Percentiles rank a stretch among this genome's conserved stretches.
Evolutionary conservation across 2,797 vertebrate genomes (phyloP).

Genomic region (Micropoecilia bifurca): DNA sequence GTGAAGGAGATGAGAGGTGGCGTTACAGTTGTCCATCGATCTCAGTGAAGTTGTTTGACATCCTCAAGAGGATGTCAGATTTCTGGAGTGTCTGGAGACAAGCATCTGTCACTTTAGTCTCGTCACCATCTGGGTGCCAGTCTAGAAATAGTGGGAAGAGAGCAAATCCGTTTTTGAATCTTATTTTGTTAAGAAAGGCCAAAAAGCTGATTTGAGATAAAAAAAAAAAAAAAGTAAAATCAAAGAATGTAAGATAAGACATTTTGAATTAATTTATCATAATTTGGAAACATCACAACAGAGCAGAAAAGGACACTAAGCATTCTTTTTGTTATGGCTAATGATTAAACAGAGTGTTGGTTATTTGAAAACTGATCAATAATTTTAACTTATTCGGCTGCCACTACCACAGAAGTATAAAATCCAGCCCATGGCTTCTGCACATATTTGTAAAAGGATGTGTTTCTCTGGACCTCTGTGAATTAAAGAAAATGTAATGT

Average conservation of each 20-base stretch:
- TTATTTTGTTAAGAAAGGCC: constrained; percentile 19
- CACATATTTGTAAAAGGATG: background rate
- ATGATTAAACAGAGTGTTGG: background rate
- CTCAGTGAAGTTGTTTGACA: constrained; percentile 47
- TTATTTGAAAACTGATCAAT: background rate
- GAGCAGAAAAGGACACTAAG: background rate
- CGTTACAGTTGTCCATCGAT: constrained; percentile 41
- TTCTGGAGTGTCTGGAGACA: constrained; percentile 56
- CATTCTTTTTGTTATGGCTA: background rate
- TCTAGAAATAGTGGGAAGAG: constrained; percentile 7
- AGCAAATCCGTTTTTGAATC: constrained; percentile 5
- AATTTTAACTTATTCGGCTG: background rate
- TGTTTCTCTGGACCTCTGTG: background rate
- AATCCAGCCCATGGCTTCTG: background rate
- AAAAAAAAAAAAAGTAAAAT: background rate
- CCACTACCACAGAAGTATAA: background rate
- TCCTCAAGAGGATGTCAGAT: constrained; percentile 28
- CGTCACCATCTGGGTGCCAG: constrained; percentile 58
- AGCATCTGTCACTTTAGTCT: constrained; percentile 60
- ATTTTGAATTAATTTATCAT: background rate
- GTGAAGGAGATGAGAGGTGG: constrained; percentile 59
- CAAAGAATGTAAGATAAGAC: background rate
- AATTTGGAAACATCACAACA: background rate
- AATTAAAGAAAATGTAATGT: no score
- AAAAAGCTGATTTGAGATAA: background rate